A percentile compares a stretch with the other conserved stretches of the same genome.
These are phyloP conservation scores for Epizoanthus rinbou DNA, from an alignment of 92 coral and sea anemone genomes.

Conservation along the genomic window DNA sequence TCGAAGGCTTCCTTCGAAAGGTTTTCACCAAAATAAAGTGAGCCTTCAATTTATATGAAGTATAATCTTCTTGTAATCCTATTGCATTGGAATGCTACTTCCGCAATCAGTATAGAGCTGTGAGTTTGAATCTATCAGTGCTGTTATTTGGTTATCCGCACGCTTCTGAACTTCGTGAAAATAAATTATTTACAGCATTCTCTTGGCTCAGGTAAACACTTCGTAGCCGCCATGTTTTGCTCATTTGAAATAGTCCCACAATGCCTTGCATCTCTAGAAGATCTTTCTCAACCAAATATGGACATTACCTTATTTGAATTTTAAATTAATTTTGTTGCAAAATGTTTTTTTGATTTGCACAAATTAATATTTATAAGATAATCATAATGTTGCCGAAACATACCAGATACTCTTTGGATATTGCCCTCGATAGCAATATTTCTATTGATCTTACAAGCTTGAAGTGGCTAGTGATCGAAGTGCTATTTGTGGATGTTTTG, in stretches of 20 bases:
- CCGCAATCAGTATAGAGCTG: not conserved
- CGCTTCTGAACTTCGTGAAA: not conserved
- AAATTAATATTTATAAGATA: not conserved
- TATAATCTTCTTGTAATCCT: not conserved
- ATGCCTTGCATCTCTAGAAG: slow-evolving; percentile 17
- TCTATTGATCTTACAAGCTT: not conserved
- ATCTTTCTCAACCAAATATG: slow-evolving; percentile 1
- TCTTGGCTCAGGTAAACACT: not conserved
- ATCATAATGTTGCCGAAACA: not conserved
- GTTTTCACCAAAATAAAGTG: not conserved
- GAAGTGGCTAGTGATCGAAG: not conserved
- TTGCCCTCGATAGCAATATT: not conserved
- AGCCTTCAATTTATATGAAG: not conserved
- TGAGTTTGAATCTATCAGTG: not conserved
- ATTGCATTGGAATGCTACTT: not conserved
- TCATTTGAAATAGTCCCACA: not conserved
- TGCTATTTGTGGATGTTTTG: too few relatives aligned
- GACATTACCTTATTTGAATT: slow-evolving; percentile 31
- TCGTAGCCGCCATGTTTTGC: slow-evolving; percentile 13
- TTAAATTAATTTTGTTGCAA: not conserved
- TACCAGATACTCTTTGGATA: not conserved
- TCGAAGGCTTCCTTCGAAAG: not conserved
- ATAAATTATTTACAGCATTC: not conserved
- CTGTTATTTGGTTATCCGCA: not conserved
- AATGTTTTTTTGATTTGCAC: not conserved